Evolutionary conservation across 2,797 vertebrate genomes (phyloP).

Genomic region (Rachycentron canadum): DNA sequence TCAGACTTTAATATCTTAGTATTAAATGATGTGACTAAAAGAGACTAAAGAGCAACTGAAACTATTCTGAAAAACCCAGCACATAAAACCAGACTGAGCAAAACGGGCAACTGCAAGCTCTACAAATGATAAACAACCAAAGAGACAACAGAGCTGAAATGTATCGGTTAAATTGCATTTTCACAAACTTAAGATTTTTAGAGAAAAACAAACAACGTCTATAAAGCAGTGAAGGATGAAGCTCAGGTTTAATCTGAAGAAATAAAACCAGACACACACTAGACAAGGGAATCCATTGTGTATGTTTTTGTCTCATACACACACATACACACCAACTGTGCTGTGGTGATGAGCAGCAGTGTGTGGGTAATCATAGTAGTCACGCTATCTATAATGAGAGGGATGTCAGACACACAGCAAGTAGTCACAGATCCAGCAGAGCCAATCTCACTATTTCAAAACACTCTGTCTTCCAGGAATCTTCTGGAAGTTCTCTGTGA

Average conservation of each 20-base stretch:
- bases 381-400: slow-evolving; percentile 62
- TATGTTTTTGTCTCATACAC: slow-evolving; percentile 20
- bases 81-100: background rate
- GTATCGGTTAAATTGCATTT: background rate
- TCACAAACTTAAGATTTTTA: background rate
- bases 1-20: background rate
- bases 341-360: slow-evolving; percentile 65
- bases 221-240: background rate
- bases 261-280: slow-evolving; percentile 22
- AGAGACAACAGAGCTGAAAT: background rate
- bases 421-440: background rate
- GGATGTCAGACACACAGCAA: slow-evolving; percentile 57
- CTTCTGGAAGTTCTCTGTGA: background rate
- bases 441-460: slow-evolving; percentile 1
- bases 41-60: background rate
- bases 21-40: slow-evolving; percentile 14
- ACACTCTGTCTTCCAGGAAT: slow-evolving; percentile 3
- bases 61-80: background rate
- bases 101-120: background rate
- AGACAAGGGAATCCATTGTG: slow-evolving; percentile 31
- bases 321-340: slow-evolving; percentile 12
- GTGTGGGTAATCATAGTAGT: slow-evolving; percentile 66
- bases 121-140: background rate
- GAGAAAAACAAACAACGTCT: background rate
- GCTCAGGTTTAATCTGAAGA: slow-evolving; percentile 24